Evolutionary conservation across 2,888 invertebrate genomes (phyloP), one percentile per base, ranked within the genome.

Genomic region (Cepaea hortensis): DNA sequence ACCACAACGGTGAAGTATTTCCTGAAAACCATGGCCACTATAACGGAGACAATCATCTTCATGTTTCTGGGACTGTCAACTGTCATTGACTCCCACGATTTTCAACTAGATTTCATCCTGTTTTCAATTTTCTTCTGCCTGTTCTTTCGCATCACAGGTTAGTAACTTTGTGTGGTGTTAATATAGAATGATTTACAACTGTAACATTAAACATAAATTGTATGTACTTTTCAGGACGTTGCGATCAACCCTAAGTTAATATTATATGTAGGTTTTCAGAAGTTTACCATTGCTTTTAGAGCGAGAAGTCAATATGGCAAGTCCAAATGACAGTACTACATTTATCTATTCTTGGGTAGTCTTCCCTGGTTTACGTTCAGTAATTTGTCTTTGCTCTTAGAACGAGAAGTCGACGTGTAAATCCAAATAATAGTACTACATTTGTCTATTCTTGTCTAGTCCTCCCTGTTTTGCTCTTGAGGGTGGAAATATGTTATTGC

Each of bases 41-140:
- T 98, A 5, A 98, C 98, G 11, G 99, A 99, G 95, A 99, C 99
- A 6, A 98, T 99, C 94, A 99, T 99, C 94, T 99, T 99, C 95
- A 98, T 99, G 97, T 99, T 99, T 95, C 96, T 99, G 87, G 99
- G 99, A 9, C 98, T 99, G 48, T 98, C 98, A 23, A 99, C 99
- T 0, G 97, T 95, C 89, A 97, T 97, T 94, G 97, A 97, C 93
- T 96, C 96, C 89, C 99, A 99, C 94, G 97, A 96, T 90, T 99
- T 98, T 98, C 98, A 99, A 95, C 97, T 98, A 68, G 97, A 97
- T 96, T 99, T 99, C 95, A 97, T 99, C 90, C 93, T 98, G 86
- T 96, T 98, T 92, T 98, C 99, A 85, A 97, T 99, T 90, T 94
- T 98, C 62, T 93, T 93, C 90, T 94, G 94, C 88, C 90, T 94